Conservation (phyloP, 2,888 invertebrate species). For the Thysanoteuthis rhombus region DNA sequence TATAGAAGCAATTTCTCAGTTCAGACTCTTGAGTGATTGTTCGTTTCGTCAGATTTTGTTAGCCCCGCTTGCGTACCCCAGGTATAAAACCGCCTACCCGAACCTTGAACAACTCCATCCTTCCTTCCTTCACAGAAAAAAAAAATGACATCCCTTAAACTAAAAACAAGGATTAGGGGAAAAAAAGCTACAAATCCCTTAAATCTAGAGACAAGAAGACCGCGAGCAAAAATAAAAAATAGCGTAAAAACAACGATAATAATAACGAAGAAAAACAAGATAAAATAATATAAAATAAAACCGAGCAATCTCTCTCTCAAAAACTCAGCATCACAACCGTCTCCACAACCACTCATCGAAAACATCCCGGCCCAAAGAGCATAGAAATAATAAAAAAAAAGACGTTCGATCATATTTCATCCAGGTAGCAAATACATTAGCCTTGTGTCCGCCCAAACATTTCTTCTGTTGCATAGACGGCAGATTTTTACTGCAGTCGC, state of each 20-base stretch:
- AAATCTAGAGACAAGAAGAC: background rate
- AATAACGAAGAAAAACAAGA: background rate
- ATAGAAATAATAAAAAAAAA: background rate
- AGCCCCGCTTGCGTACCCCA: constrained; percentile 12
- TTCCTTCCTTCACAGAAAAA: background rate
- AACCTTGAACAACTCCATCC: background rate
- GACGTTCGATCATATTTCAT: constrained; percentile 12
- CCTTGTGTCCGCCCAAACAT: background rate
- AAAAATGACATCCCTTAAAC: background rate
- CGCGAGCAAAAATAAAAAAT: background rate
- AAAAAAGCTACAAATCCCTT: background rate
- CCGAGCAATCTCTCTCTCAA: background rate
- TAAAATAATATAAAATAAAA: background rate
- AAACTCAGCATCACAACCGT: background rate
- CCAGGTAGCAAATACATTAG: background rate
- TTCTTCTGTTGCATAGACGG: constrained; percentile 12
- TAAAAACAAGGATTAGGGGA: background rate
- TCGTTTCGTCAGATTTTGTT: background rate
- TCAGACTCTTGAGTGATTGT: background rate
- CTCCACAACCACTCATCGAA: constrained; percentile 12
- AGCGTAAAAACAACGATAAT: background rate
- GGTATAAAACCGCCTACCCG: background rate
- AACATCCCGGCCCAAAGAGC: background rate
- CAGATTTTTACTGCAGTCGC: constrained; percentile 12
- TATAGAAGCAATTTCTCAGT: background rate